phyloP scores from a whole-genome alignment of 2,888 invertebrate genomes.

The Seladonia tumulorum region DNA sequence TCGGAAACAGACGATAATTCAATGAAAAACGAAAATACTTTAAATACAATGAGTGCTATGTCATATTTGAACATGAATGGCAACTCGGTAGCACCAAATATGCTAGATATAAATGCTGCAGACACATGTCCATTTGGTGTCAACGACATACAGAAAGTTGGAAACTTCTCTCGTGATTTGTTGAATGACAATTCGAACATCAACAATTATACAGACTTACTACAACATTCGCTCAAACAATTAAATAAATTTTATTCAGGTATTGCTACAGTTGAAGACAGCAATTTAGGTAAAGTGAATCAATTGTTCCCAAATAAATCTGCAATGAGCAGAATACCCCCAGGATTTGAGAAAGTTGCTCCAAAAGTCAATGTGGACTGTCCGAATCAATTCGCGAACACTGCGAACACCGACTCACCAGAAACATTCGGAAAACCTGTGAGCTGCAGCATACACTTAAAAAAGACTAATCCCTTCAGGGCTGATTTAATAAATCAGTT shows the following conservation, averaged over 20 bases:
- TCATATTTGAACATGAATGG: background rate
- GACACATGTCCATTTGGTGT: background rate
- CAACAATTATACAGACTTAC: background rate
- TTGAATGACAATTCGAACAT: background rate
- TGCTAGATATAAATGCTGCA: background rate
- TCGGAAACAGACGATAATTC: background rate
- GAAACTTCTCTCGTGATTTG: background rate
- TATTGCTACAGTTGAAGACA: background rate
- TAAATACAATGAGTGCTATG: background rate
- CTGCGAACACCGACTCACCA: background rate
- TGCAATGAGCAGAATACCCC: background rate
- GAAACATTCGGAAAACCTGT: background rate
- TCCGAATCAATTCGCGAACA: background rate
- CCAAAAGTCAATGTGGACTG: background rate
- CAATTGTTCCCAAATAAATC: background rate
- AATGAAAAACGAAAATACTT: background rate
- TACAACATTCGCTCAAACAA: background rate
- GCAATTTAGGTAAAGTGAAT: background rate
- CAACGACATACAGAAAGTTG: background rate
- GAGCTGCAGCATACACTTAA: background rate
- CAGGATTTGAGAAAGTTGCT: slow-evolving; percentile 2
- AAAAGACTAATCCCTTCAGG: slow-evolving; percentile 65
- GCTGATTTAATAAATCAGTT: slow-evolving; percentile 20
- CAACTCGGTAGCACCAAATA: background rate
- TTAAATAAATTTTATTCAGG: background rate